Base-by-base conservation (phyloP, 2,888 invertebrate genomes). In the Phrixothrix hirtus region DNA sequence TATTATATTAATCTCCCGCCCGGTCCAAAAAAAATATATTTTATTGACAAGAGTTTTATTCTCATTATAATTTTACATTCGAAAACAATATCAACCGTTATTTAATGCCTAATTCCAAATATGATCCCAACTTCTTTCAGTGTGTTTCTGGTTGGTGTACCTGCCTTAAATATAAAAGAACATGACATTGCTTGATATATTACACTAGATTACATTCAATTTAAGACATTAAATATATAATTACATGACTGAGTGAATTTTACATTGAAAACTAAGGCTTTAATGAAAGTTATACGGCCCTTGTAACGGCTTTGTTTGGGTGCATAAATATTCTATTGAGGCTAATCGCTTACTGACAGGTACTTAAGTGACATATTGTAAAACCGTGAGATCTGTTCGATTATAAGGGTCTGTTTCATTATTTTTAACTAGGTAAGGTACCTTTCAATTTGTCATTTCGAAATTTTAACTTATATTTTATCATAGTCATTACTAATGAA, bases 241-340 rank as follows among this genome's bases (percentile, higher is more conserved):
- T 58, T 58, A 55, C 42, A 55, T 49, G 58, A 58, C 30, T 45
- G 55, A 58, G 50, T 52, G 58, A 48, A 41, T 55, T 49, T 41
- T 44, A 49, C 48, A 54, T 54, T 54, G 48, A 54, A 54, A 54
- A 49, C 44, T 49, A 54, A 49, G 49, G 44, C 34, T 27, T 30
- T 48, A 44, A 49, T 49, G 54, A 54, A 54, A 54, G 39, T 45
- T 54, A 54, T 38, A 49, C 48, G 44, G 45, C 39, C 44, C 54
- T 54, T 49, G 41, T 49, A 49, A 44, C 44, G 48, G 45, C 54
- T 49, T 54, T 54, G 54, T 54, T 49, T 49, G 49, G 41, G 41
- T 45, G 54, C 54, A 54, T 49, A 54, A 49, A 49, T 49, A 54
- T 49, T 49, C 44, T 49, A 49, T 54, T 54, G 44, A 49, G 34